A percentile compares a stretch with the other conserved stretches of the same genome.
These are phyloP conservation scores for Amblyjoppa proteus DNA, from an alignment of 2,888 invertebrate species.

Conservation along the genomic window DNA sequence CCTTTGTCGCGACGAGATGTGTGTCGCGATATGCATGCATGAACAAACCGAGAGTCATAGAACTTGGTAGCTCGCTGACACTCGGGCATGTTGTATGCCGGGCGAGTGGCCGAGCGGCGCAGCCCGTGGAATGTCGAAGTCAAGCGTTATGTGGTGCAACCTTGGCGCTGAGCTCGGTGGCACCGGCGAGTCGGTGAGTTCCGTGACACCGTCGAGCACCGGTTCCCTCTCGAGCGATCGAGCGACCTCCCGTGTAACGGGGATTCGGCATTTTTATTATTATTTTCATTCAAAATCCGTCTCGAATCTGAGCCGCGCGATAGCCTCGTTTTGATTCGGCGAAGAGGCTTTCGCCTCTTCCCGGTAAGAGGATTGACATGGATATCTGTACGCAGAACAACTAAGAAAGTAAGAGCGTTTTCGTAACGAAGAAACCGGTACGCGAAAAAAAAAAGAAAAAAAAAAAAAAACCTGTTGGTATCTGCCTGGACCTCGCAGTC, in stretches of 20 bases:
- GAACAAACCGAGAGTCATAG: background rate
- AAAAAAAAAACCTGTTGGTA: conserved; percentile 48
- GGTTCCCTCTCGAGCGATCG: background rate
- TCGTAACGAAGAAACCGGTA: conserved; percentile 55
- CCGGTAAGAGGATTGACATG: conserved; percentile 13
- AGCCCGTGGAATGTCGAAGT: conserved; percentile 55
- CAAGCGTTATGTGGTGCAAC: conserved; percentile 68
- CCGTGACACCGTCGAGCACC: conserved; percentile 35
- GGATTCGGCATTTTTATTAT: conserved; percentile 6
- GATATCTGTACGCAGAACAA: conserved; percentile 3
- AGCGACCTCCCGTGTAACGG: conserved; percentile 1
- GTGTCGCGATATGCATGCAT: background rate
- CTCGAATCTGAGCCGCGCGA: background rate
- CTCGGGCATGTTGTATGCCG: conserved; percentile 18
- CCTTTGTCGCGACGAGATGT: conserved; percentile 19
- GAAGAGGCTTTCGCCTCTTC: conserved; percentile 28
- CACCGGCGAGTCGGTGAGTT: conserved; percentile 26
- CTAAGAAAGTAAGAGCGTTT: conserved; percentile 53
- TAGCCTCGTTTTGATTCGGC: background rate
- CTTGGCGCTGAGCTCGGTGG: conserved; percentile 53
- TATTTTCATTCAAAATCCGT: background rate
- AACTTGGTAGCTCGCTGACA: conserved; percentile 29
- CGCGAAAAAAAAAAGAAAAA: conserved; percentile 29
- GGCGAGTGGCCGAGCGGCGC: conserved; percentile 21
- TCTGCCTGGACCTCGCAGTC: conserved; percentile 9